Evolutionary conservation across 2,888 invertebrate species (phyloP).

Genomic region (Alloscopus bannaensis): DNA sequence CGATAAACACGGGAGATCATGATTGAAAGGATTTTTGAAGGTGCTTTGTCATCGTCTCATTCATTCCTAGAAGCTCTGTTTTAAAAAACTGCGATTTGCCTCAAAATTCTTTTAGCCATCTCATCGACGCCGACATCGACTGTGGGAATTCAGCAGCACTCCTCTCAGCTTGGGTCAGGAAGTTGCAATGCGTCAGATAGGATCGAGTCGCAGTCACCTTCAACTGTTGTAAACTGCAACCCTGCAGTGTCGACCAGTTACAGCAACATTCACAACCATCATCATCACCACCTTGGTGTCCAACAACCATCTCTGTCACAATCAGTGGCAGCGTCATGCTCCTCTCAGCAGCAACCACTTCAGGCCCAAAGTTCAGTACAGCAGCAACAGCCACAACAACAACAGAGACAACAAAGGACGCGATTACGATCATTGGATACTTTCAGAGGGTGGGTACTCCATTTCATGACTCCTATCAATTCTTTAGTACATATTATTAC

Average conservation of each 20-base stretch:
- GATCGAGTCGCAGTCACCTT: conserved; percentile 58
- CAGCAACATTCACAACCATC: conserved; percentile 41
- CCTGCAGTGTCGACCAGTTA: conserved; percentile 42
- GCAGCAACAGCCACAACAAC: conserved; percentile 26
- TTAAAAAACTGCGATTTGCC: background rate
- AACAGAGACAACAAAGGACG: conserved; percentile 66
- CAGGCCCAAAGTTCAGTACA: conserved; percentile 38
- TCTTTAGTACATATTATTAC: too few species aligned
- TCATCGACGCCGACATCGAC: conserved; percentile 67
- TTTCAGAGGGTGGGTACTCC: conserved; percentile 74
- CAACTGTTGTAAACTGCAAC: conserved; percentile 43
- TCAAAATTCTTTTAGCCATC: conserved; percentile 50
- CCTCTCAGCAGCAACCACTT: conserved; percentile 44
- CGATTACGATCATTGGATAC: conserved; percentile 74
- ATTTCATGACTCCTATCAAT: too few species aligned
- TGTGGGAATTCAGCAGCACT: conserved; percentile 52
- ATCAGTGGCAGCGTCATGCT: conserved; percentile 27
- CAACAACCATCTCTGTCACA: conserved; percentile 1
- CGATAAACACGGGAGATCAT: too few species aligned
- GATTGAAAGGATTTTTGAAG: too few species aligned
- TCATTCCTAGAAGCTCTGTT: background rate
- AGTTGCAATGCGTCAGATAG: conserved; percentile 56
- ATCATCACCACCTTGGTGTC: conserved; percentile 26
- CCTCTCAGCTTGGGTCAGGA: conserved; percentile 47
- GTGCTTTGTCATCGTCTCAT: conserved; percentile 18